These are phyloP conservation scores for Microtus montanus DNA, from an alignment of 2,113 vertebrate genomes.

Conservation along the genomic window DNA sequence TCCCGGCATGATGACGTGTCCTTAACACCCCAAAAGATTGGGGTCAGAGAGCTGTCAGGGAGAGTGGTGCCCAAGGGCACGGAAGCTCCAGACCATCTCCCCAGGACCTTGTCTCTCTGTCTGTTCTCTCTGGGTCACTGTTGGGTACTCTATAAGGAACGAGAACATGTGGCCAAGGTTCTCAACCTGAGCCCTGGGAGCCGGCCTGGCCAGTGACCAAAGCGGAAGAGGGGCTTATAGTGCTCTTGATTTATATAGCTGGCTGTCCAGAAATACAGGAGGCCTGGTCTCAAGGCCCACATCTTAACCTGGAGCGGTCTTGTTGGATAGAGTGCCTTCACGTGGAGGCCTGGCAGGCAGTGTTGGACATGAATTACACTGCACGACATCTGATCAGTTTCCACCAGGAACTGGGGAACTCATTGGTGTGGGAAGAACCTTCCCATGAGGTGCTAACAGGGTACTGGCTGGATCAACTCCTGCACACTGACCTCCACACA, in stretches of 20 bases:
- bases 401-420: not conserved
- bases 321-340: not conserved
- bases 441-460: not conserved
- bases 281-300: too few species aligned
- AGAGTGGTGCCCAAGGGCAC: not conserved
- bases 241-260: not conserved
- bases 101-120: not conserved
- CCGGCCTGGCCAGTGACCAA: too few species aligned
- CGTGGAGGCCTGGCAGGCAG: not conserved
- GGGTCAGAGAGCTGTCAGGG: not conserved
- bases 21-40: not conserved
- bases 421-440: not conserved
- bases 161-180: not conserved
- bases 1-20: not conserved
- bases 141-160: not conserved
- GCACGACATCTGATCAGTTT: not conserved
- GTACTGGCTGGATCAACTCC: not conserved
- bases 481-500: not conserved
- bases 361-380: not conserved
- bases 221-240: too few species aligned
- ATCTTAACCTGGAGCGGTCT: not conserved
- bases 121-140: not conserved
- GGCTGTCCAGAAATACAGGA: not conserved
- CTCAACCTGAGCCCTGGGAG: not conserved
- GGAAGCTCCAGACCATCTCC: not conserved